Conservation (phyloP, 2,888 invertebrate genomes). For the Eristalinus aeneus region DNA sequence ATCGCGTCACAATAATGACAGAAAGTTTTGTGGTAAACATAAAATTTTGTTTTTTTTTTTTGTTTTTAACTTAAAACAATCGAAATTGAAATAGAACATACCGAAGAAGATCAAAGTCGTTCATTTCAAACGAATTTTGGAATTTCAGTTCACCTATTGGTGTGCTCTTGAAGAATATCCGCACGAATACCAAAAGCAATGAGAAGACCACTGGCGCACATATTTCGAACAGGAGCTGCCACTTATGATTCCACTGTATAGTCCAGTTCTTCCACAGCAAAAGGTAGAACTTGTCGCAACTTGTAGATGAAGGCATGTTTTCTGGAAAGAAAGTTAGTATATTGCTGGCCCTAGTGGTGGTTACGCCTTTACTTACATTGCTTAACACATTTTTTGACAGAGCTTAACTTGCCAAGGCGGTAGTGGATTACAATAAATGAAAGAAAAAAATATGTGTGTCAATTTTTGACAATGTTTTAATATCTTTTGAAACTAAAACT, state of each 20-base stretch:
- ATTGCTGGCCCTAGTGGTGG: background rate
- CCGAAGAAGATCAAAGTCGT: background rate
- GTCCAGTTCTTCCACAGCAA: conserved; percentile 90
- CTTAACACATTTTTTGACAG: background rate
- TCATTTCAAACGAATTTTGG: background rate
- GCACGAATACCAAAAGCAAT: conserved; percentile 82
- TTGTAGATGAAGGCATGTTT: conserved; percentile 11
- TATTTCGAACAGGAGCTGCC: conserved; percentile 81
- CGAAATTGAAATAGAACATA: background rate
- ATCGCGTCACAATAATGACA: too few species aligned
- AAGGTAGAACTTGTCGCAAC: conserved; percentile 82
- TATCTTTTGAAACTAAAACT: too few species aligned
- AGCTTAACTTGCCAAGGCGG: too few species aligned
- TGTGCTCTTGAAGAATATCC: background rate
- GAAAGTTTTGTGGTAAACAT: too few species aligned
- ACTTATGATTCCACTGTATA: conserved; percentile 86
- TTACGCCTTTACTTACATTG: too few species aligned
- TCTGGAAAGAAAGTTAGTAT: background rate
- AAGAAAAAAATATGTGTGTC: too few species aligned
- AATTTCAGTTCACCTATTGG: background rate
- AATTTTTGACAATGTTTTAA: too few species aligned
- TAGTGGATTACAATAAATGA: too few species aligned
- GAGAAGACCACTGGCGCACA: conserved; percentile 85
- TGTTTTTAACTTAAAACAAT: background rate
- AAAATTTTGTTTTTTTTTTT: background rate